Evolutionary conservation across 2,113 vertebrate species (phyloP).

Genomic region (Aix galericulata): DNA sequence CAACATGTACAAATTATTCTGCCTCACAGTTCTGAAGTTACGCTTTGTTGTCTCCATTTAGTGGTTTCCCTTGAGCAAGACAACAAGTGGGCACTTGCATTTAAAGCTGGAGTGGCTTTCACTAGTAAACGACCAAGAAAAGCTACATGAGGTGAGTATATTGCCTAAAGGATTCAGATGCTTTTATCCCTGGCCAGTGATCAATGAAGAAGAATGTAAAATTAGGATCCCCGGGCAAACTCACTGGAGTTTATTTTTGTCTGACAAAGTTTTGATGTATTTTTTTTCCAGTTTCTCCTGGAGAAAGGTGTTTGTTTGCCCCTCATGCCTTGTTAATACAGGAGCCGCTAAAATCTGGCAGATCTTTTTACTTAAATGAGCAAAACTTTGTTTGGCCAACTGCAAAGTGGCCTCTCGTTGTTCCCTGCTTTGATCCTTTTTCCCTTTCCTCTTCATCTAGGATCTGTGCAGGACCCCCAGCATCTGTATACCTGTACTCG

Average conservation of each 20-base stretch:
- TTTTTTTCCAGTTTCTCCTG: not conserved
- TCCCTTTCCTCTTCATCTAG: not conserved
- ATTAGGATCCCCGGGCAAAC: not conserved
- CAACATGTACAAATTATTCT: not conserved
- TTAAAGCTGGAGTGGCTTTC: slow-evolving; percentile 92
- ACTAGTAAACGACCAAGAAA: slow-evolving; percentile 76
- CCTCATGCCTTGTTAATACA: not conserved
- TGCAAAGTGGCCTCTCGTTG: not conserved
- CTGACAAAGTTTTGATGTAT: not conserved
- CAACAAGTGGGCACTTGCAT: slow-evolving; percentile 81
- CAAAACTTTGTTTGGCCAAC: not conserved
- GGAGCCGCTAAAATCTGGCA: not conserved
- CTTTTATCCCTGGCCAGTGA: not conserved
- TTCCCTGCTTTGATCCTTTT: not conserved
- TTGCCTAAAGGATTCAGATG: not conserved
- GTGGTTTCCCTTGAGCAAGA: slow-evolving; percentile 89
- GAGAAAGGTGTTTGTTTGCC: not conserved
- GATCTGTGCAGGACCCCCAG: not conserved
- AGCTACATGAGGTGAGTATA: slow-evolving; percentile 72
- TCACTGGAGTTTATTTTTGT: not conserved
- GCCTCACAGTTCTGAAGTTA: not conserved
- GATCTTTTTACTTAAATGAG: not conserved
- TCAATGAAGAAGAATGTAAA: not conserved
- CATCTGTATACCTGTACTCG: not conserved
- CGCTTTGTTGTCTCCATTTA: slow-evolving; percentile 55